Conservation (phyloP, 2,113 vertebrate species). For the Macquaria australasica region DNA sequence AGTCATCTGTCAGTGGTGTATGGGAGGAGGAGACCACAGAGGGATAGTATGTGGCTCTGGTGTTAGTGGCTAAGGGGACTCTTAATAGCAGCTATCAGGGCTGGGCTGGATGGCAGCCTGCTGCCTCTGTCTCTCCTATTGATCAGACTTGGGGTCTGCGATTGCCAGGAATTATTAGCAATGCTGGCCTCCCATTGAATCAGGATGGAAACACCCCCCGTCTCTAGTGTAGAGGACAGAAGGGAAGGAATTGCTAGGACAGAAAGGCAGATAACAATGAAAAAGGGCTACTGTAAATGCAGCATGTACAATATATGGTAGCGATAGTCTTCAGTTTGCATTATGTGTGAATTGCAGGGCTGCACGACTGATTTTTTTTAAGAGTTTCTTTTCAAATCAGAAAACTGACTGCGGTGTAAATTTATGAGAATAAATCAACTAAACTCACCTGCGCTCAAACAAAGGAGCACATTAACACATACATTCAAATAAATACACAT, state of each 20-base stretch:
- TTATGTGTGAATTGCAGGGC: background rate
- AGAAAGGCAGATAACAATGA: background rate
- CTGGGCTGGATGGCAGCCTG: constrained; percentile 72
- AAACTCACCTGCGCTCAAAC: background rate
- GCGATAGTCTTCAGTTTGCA: constrained; percentile 5
- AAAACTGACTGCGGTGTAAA: constrained; percentile 2
- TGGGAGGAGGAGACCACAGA: constrained; percentile 65
- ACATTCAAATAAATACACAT: background rate
- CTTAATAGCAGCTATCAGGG: constrained; percentile 75
- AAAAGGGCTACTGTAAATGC: background rate
- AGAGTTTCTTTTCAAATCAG: too few relatives aligned
- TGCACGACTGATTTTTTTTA: background rate
- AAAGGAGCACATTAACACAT: background rate
- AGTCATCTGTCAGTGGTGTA: constrained; percentile 59
- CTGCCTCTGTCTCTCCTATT: constrained; percentile 72
- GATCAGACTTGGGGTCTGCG: constrained; percentile 67
- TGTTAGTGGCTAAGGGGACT: constrained; percentile 64
- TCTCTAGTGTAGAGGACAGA: constrained; percentile 34
- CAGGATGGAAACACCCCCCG: constrained; percentile 43
- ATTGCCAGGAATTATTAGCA: constrained; percentile 75
- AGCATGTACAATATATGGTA: background rate
- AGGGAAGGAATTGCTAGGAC: background rate
- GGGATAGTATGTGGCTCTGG: constrained; percentile 57
- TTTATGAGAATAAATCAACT: background rate
- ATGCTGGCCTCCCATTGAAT: constrained; percentile 47